Conservation (phyloP, 2,888 invertebrate genomes). For the Scaptomyza polygonia region DNA sequence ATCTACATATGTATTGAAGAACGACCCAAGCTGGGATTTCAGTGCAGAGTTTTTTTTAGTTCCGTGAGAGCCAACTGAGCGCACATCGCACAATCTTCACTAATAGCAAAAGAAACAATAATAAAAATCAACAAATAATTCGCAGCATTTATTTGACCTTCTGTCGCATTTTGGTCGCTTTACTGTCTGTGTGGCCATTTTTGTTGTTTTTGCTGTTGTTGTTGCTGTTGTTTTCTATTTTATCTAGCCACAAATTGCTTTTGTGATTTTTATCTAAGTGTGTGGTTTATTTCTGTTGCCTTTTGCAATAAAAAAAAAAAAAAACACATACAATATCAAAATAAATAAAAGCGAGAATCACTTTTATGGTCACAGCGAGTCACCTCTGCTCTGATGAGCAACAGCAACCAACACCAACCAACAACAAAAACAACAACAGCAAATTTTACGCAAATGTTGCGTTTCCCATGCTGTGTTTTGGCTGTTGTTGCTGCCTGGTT, state of each 20-base stretch:
- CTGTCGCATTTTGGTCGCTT: constrained; percentile 59
- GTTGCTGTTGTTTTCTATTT: constrained; percentile 55
- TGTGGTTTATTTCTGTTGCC: constrained; percentile 75
- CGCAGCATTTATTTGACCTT: constrained; percentile 73
- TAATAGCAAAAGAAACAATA: constrained; percentile 28
- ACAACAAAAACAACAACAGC: constrained; percentile 39
- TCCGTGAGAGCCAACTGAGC: constrained; percentile 61
- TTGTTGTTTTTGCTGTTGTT: constrained; percentile 25
- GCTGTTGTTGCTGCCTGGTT: constrained; percentile 28
- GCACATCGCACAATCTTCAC: constrained; percentile 26
- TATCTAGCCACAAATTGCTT: constrained; percentile 82
- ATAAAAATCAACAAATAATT: constrained; percentile 58
- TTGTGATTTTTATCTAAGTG: constrained; percentile 82
- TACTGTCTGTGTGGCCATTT: constrained; percentile 52
- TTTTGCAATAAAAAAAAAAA: constrained; percentile 68
- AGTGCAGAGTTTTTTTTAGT: constrained; percentile 28
- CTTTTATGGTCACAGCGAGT: constrained; percentile 78
- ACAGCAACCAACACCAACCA: constrained; percentile 27
- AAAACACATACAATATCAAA: constrained; percentile 15
- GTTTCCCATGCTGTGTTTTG: constrained; percentile 71
- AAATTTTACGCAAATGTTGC: constrained; percentile 76
- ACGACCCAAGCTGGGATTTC: constrained; percentile 31
- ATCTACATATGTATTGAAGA: constrained; percentile 38
- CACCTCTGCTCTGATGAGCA: constrained; percentile 56
- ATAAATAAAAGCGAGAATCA: constrained; percentile 70